Evolutionary conservation across 2,113 vertebrate species (phyloP).

Genomic region (Vanacampus margaritifer): DNA sequence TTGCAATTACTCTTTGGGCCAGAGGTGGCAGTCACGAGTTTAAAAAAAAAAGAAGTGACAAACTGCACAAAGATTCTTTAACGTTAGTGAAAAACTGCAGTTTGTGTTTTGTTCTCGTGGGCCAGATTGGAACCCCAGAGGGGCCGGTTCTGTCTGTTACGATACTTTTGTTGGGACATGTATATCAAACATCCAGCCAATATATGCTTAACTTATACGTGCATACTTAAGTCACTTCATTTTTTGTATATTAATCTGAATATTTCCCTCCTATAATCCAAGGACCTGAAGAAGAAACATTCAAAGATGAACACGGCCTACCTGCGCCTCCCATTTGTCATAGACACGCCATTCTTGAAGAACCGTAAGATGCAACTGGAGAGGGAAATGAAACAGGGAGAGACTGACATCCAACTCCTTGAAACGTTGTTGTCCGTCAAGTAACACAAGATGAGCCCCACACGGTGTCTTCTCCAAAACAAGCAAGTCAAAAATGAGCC

Average conservation of each 20-base stretch:
- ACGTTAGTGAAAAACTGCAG: too few relatives aligned
- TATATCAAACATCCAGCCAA: too few relatives aligned
- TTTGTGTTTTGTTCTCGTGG: too few relatives aligned
- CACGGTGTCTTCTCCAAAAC: neutral
- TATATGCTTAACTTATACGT: too few relatives aligned
- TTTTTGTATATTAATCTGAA: neutral
- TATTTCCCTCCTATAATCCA: neutral
- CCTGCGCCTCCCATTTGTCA: neutral
- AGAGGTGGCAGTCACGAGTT: too few relatives aligned
- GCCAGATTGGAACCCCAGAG: too few relatives aligned
- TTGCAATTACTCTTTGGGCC: too few relatives aligned
- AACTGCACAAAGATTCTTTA: too few relatives aligned
- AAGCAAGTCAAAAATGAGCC: neutral
- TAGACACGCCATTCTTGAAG: slow-evolving; percentile 3
- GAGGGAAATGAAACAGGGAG: neutral
- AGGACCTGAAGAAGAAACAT: slow-evolving; percentile 5
- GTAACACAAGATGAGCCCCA: neutral
- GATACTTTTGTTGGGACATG: too few relatives aligned
- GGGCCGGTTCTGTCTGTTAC: too few relatives aligned
- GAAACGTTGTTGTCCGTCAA: slow-evolving; percentile 4
- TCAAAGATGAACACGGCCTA: neutral
- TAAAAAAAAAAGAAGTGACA: too few relatives aligned
- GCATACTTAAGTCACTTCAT: neutral
- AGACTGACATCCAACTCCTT: slow-evolving; percentile 2
- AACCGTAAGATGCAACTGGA: slow-evolving; percentile 5